Base-by-base conservation (phyloP, 2,113 vertebrate genomes). In the Axis porcinus region DNA sequence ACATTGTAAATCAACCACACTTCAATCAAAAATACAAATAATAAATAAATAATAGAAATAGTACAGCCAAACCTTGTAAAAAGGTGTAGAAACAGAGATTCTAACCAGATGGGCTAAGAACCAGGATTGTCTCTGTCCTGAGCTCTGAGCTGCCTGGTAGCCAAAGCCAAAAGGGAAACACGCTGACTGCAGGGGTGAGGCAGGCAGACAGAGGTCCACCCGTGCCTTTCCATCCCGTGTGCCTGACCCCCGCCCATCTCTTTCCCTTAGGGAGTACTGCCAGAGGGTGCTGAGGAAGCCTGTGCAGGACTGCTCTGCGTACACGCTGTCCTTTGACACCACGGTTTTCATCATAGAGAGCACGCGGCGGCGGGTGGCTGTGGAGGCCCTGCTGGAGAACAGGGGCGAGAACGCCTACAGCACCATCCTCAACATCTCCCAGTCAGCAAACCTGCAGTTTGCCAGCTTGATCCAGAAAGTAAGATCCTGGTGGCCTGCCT, bases 401-500 rank as follows among this genome's bases (percentile, higher is more conserved):
- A 98, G 98, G 19, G 99, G 99, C 0, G 99, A 99, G 92, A 99
- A 99, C 0, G 99, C 99, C 64, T 99, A 99, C 96, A 99, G 98
- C 84, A 98, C 99, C 0, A 82, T 98, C 14, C 99, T 99, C 9
- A 99, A 99, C 95, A 99, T 99, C 98, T 99, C 99, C 52, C 99
- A 99, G 99, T 99, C 99, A 5, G 98, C 98, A 57, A 99, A 99
- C 97, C 99, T 99, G 10, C 99, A 99, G 94, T 99, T 99, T 0
- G 99, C 99, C 84, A 99, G 99, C 98, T 95, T 99, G 86, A 99
- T 99, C 57, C 98, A 99, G 89, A 99, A 99, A 99, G 99, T 99
- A 92, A 92, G 97, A 21, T 14, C 57, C 27, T 2, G 1, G 76
- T 0, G 0, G 30, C 6, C 28, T 33, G 33, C 60, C 57, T 16